Conservation (phyloP, 2,888 invertebrate genomes). For the Phrixothrix hirtus region DNA sequence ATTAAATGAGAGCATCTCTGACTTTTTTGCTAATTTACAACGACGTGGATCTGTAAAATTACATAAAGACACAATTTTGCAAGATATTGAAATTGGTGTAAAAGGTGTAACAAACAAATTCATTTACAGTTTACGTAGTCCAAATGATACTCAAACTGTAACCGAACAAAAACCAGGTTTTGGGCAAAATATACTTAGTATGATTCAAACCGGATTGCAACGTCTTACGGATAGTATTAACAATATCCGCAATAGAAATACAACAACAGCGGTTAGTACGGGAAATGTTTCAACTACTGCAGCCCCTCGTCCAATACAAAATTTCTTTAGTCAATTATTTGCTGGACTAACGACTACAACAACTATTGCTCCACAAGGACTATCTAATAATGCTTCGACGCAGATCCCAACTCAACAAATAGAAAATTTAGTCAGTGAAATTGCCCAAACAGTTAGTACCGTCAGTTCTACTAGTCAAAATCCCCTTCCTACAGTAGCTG, state of each 20-base stretch:
- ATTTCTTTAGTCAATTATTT: constrained; percentile 4
- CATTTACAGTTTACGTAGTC: constrained; percentile 6
- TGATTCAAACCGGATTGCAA: constrained; percentile 7
- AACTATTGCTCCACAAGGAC: not conserved
- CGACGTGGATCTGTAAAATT: not conserved
- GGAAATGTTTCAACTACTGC: constrained; percentile 11
- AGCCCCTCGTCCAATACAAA: constrained; percentile 17
- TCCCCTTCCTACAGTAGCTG: constrained; percentile 17
- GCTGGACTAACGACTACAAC: not conserved
- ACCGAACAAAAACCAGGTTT: not conserved
- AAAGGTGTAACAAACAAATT: constrained; percentile 11
- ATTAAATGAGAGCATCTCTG: constrained; percentile 20
- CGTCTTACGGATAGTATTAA: constrained; percentile 6
- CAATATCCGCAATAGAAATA: constrained; percentile 6
- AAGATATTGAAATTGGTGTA: constrained; percentile 13
- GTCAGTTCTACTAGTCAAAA: constrained; percentile 33
- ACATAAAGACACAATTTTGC: constrained; percentile 4
- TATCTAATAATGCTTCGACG: not conserved
- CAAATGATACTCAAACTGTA: not conserved
- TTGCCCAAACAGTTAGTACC: constrained; percentile 6
- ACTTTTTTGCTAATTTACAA: constrained; percentile 14
- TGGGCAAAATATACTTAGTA: constrained; percentile 11
- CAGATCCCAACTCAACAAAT: not conserved
- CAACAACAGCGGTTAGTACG: not conserved
- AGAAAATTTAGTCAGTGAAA: not conserved